phyloP scores from a whole-genome alignment of 2,888 invertebrate genomes.

The Spodoptera exigua region DNA sequence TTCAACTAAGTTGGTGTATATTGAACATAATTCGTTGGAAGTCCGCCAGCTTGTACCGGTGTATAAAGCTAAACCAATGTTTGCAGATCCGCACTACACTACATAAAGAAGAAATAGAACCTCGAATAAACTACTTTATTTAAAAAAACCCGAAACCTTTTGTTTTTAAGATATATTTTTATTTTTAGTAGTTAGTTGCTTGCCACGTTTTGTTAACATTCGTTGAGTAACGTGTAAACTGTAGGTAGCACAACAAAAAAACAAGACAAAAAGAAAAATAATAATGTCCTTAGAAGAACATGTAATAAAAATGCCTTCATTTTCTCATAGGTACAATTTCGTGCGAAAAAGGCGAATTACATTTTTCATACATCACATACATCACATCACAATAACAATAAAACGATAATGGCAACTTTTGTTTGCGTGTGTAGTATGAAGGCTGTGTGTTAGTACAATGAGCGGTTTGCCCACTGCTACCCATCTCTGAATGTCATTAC shows the following conservation, averaged over 20 bases:
- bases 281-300: conserved; percentile 48
- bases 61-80: conserved; percentile 26
- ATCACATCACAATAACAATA: conserved; percentile 63
- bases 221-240: not conserved
- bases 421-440: conserved; percentile 50
- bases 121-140: conserved; percentile 10
- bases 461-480: conserved; percentile 43
- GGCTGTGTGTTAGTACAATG: conserved; percentile 38
- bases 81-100: conserved; percentile 28
- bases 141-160: conserved; percentile 1
- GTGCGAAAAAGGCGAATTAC: conserved; percentile 55
- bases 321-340: conserved; percentile 61
- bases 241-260: conserved; percentile 27
- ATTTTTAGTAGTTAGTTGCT: conserved; percentile 12
- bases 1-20: conserved; percentile 37
- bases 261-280: conserved; percentile 36
- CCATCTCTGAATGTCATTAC: conserved; percentile 48
- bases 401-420: conserved; percentile 59
- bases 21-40: conserved; percentile 60
- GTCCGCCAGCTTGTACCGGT: conserved; percentile 22
- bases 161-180: not conserved
- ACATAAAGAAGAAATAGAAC: conserved; percentile 14
- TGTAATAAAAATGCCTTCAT: conserved; percentile 57
- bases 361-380: conserved; percentile 64
- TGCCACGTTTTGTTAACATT: conserved; percentile 30